Evolutionary conservation across 2,888 invertebrate species (phyloP).

Genomic region (Spodoptera picta): DNA sequence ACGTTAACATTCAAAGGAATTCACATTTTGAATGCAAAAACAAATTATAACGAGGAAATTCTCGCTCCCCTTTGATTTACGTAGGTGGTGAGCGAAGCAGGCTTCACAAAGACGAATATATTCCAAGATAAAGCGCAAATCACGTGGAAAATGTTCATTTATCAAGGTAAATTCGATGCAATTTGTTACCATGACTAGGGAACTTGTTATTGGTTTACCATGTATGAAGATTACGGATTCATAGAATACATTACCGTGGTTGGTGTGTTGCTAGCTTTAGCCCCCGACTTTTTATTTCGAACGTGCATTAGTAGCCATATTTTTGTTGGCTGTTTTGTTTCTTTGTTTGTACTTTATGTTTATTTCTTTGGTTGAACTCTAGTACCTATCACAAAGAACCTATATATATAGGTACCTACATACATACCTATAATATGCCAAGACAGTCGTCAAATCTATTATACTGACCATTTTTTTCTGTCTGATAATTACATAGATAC

Average conservation of each 20-base stretch:
- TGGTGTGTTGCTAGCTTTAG: too few species aligned
- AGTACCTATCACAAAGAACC: too few species aligned
- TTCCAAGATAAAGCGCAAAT: slow-evolving; percentile 49
- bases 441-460: too few species aligned
- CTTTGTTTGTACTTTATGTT: too few species aligned
- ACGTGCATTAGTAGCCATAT: too few species aligned
- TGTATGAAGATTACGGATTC: slow-evolving; percentile 51
- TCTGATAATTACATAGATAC: too few species aligned
- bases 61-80: slow-evolving; percentile 27
- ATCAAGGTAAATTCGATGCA: slow-evolving; percentile 61
- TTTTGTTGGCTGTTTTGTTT: too few species aligned
- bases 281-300: too few species aligned
- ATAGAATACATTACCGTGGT: slow-evolving; percentile 23
- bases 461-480: too few species aligned
- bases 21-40: slow-evolving; percentile 12
- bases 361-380: too few species aligned
- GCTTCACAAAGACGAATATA: slow-evolving; percentile 44
- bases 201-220: slow-evolving; percentile 44
- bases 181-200: slow-evolving; percentile 66
- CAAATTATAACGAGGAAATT: slow-evolving; percentile 19
- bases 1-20: slow-evolving; percentile 7
- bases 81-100: slow-evolving; percentile 14
- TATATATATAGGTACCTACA: too few species aligned
- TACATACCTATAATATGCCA: too few species aligned
- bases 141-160: slow-evolving; percentile 55